phyloP scores from a whole-genome alignment of 1,140 invertebrate genomes.

The Lasaia peninsularis region DNA sequence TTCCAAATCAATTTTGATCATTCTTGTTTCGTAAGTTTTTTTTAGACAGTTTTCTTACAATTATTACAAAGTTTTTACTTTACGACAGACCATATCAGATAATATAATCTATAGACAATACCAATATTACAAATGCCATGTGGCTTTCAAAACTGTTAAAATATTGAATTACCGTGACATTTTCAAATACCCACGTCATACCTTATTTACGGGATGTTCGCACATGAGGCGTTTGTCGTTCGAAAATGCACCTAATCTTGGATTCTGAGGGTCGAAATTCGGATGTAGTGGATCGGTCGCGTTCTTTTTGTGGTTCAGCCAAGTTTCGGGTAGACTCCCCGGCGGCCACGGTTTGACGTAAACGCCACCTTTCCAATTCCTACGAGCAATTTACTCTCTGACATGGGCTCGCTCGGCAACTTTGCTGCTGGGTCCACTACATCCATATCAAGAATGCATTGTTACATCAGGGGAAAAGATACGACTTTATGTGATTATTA shows the following conservation, averaged over 20 bases:
- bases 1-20: too few relatives aligned
- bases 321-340: slow-evolving; percentile 29
- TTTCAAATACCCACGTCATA: slow-evolving; percentile 37
- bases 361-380: slow-evolving; percentile 42
- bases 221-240: slow-evolving; percentile 16
- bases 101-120: slow-evolving; percentile 1
- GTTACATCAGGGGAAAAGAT: too few relatives aligned
- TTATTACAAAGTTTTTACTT: neutral
- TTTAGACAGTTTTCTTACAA: too few relatives aligned
- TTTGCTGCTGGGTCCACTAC: slow-evolving; percentile 8
- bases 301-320: slow-evolving; percentile 22
- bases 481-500: too few relatives aligned
- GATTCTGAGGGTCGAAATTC: neutral
- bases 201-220: slow-evolving; percentile 30
- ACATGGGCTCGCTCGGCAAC: slow-evolving; percentile 15
- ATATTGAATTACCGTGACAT: slow-evolving; percentile 37
- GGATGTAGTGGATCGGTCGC: slow-evolving; percentile 8
- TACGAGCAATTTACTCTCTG: slow-evolving; percentile 20
- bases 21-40: too few relatives aligned
- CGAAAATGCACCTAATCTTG: slow-evolving; percentile 12
- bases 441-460: too few relatives aligned
- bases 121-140: neutral
- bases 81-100: neutral
- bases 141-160: slow-evolving; percentile 16
- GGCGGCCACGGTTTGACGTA: slow-evolving; percentile 36